A percentile compares a stretch with the other conserved stretches of the same genome.
These are phyloP conservation scores for Periplaneta americana DNA, from an alignment of 1,140 invertebrate genomes.

Conservation along the genomic window DNA sequence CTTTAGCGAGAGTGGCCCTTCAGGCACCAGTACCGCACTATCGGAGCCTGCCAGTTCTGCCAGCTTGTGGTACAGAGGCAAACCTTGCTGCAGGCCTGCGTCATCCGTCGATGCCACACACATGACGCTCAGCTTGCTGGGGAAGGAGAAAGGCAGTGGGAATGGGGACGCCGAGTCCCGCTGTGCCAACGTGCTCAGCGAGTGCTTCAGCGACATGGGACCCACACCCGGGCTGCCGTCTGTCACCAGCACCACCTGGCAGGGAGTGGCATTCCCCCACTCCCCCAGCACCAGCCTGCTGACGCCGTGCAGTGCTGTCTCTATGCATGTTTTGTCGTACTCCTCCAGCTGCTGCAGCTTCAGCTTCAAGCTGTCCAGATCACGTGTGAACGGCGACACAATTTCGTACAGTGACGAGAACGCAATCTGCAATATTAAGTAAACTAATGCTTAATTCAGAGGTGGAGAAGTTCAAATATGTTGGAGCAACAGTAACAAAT, in stretches of 20 bases:
- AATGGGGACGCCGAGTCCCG: constrained; percentile 46
- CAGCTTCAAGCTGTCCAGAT: constrained; percentile 69
- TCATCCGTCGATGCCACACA: constrained; percentile 55
- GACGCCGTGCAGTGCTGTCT: constrained; percentile 67
- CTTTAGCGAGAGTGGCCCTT: constrained; percentile 47
- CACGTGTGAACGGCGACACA: constrained; percentile 74
- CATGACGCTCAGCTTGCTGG: constrained; percentile 71
- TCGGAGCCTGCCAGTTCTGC: constrained; percentile 52
- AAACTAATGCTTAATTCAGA: not conserved
- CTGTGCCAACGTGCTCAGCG: constrained; percentile 37
- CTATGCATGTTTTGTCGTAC: constrained; percentile 78
- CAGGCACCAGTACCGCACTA: constrained; percentile 57
- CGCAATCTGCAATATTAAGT: constrained; percentile 49
- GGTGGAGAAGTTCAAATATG: no score
- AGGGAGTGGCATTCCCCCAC: constrained; percentile 76
- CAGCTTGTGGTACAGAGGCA: constrained; percentile 44
- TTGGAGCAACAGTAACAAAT: no score
- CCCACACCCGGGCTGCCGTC: constrained; percentile 73
- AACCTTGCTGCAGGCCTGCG: constrained; percentile 34
- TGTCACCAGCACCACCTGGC: constrained; percentile 69
- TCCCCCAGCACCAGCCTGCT: constrained; percentile 70
- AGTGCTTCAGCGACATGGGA: constrained; percentile 50
- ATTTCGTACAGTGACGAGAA: constrained; percentile 80
- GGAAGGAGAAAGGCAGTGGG: constrained; percentile 72
- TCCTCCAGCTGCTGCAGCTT: constrained; percentile 69